Conservation (phyloP, 1,140 invertebrate species). For the Anthonomus grandis region DNA sequence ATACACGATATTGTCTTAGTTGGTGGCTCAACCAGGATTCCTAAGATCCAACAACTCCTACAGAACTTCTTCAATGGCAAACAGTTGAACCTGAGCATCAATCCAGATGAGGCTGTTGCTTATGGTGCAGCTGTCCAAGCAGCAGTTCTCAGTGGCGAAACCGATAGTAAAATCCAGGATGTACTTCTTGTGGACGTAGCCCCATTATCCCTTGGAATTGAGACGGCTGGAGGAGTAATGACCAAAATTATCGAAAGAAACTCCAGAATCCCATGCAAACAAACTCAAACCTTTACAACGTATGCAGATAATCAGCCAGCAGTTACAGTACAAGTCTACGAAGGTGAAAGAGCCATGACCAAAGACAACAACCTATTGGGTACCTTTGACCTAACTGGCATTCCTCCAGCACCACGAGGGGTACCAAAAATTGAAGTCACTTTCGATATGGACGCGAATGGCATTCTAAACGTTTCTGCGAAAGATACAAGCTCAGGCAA, state of each 20-base stretch:
- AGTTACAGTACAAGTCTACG: slow-evolving; percentile 70
- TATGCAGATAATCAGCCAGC: slow-evolving; percentile 67
- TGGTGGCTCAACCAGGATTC: slow-evolving; percentile 75
- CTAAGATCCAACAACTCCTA: slow-evolving; percentile 59
- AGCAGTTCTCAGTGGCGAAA: slow-evolving; percentile 57
- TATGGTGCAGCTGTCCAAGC: slow-evolving; percentile 64
- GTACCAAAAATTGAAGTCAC: slow-evolving; percentile 69
- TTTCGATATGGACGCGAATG: slow-evolving; percentile 67
- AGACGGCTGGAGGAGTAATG: slow-evolving; percentile 53
- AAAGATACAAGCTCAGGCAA: slow-evolving; percentile 54
- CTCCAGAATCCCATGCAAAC: slow-evolving; percentile 61
- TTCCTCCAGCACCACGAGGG: slow-evolving; percentile 55
- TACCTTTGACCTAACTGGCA: slow-evolving; percentile 70
- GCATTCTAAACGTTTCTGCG: slow-evolving; percentile 64
- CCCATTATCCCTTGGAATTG: slow-evolving; percentile 62
- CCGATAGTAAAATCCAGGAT: slow-evolving; percentile 58
- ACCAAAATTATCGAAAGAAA: slow-evolving; percentile 63
- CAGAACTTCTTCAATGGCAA: slow-evolving; percentile 62
- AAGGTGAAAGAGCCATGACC: slow-evolving; percentile 77
- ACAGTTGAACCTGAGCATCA: slow-evolving; percentile 61
- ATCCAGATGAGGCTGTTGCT: slow-evolving; percentile 63
- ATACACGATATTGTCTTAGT: slow-evolving; percentile 77
- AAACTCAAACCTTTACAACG: slow-evolving; percentile 62
- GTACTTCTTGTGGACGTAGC: slow-evolving; percentile 70
- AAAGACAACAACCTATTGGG: slow-evolving; percentile 75